Evolutionary conservation across 2,113 vertebrate species (phyloP).

Genomic region (Boulengeromyrus knoepffleri): DNA sequence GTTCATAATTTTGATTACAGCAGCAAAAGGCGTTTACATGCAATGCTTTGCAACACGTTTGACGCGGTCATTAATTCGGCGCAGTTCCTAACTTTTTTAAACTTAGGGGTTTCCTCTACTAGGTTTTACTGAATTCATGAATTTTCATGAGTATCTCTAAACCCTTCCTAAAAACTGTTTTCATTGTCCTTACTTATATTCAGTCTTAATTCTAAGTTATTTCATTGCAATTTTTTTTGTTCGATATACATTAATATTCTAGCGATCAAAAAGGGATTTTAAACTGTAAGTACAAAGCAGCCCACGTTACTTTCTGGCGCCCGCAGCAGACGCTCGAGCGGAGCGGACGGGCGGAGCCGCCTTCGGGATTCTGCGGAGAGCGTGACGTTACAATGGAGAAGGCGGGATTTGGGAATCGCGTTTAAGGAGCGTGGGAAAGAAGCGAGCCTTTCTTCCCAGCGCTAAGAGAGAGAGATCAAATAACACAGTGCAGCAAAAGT

Average conservation of each 20-base stretch:
- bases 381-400: slow-evolving; percentile 58
- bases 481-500: slow-evolving; percentile 58
- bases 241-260: not conserved
- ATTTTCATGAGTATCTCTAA: not conserved
- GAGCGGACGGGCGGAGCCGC: slow-evolving; percentile 40
- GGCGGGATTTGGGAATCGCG: slow-evolving; percentile 78
- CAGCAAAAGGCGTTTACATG: not conserved
- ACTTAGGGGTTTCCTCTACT: not conserved
- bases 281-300: not conserved
- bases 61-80: not conserved
- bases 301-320: slow-evolving; percentile 36
- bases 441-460: slow-evolving; percentile 97
- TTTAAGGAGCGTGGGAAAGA: slow-evolving; percentile 97
- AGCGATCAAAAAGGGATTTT: not conserved
- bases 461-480: slow-evolving; percentile 75
- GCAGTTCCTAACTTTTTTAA: not conserved
- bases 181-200: not conserved
- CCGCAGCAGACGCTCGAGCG: slow-evolving; percentile 26
- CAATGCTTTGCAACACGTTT: not conserved
- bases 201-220: not conserved
- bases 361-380: slow-evolving; percentile 40
- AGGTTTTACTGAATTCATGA: not conserved
- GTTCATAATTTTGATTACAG: not conserved
- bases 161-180: not conserved
- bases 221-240: not conserved